A percentile compares a stretch with the other conserved stretches of the same genome.
Evolutionary conservation across 2,113 vertebrate genomes (phyloP).

Genomic region (Hippocampus zosterae): DNA sequence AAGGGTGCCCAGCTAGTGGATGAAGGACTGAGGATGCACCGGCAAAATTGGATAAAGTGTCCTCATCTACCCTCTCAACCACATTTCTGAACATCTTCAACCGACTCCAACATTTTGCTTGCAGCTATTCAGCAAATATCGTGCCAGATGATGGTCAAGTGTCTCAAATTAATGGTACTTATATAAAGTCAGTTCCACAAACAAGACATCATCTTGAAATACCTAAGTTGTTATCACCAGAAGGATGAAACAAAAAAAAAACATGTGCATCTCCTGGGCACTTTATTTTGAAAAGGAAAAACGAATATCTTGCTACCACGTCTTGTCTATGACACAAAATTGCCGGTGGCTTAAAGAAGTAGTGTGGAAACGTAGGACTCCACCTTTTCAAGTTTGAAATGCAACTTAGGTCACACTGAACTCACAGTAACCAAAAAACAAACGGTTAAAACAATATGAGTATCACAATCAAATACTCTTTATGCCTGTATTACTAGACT

Average conservation of each 20-base stretch:
- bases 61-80: background rate
- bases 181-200: conserved; percentile 6
- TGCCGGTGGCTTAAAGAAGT: background rate
- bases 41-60: no score
- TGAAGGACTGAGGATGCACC: no score
- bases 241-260: background rate
- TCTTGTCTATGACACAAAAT: background rate
- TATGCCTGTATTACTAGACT: background rate
- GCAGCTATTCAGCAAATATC: conserved; percentile 11
- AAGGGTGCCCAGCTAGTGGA: no score
- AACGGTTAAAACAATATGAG: background rate
- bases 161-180: background rate
- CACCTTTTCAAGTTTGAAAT: background rate
- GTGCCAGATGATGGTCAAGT: conserved; percentile 3
- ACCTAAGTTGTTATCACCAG: background rate
- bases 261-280: background rate
- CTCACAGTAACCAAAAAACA: background rate
- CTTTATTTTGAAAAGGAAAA: background rate
- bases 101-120: background rate
- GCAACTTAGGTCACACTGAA: background rate
- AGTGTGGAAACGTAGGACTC: background rate
- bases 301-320: background rate
- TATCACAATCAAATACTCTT: background rate
- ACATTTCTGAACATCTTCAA: background rate
- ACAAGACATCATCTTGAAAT: background rate